Evolutionary conservation across 2,113 vertebrate species (phyloP), one percentile per base, ranked within the genome.

Genomic region (Actenoides hombroni): DNA sequence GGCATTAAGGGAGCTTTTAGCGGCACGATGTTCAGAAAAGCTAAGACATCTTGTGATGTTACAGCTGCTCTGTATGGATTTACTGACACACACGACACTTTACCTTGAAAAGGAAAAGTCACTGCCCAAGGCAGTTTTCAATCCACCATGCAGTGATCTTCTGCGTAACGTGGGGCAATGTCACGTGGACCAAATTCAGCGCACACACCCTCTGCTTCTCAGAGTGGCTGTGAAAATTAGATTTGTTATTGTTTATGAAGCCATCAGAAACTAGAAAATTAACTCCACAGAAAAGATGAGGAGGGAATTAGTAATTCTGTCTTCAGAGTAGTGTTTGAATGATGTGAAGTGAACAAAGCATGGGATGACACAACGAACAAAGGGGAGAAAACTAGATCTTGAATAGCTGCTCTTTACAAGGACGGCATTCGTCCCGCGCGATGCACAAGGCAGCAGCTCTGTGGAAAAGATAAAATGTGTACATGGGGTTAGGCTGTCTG

Each of bases 261-360:
- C 40, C 23, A 7, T 81, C 68, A 49, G 80, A 86, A 94, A 59
- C 3, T 12, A 53, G 39, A 86, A n/a, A 56, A 69, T 77, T 90
- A 81, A 70, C 31, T 35, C 8, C 1, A 24, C 23, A 48, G 86
- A 44, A 86, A 76, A 92, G 13, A 48, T 35, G 31, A 88, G 35
- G 44, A 86, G n/a, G 73, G 92, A 95, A 71, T 95, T 46, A 70
- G 19, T 63, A 92, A 63, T 57, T 83, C 40, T 81, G 35, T 83
- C 51, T 86, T 67, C 64, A 54, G 9, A 53, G 51, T 54, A 54
- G 31, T 44, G 12, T 59, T 73, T 54, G 67, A 85, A 7, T 79
- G 51, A 42, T 46, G 65, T 56, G 39, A 86, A 91, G 40, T 74
- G 86, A 86, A 80, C 79, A 80, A 83, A 83, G 13, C 39, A 42